Base-by-base conservation (phyloP, 2,797 vertebrate genomes). In the Danio jaintianensis region DNA sequence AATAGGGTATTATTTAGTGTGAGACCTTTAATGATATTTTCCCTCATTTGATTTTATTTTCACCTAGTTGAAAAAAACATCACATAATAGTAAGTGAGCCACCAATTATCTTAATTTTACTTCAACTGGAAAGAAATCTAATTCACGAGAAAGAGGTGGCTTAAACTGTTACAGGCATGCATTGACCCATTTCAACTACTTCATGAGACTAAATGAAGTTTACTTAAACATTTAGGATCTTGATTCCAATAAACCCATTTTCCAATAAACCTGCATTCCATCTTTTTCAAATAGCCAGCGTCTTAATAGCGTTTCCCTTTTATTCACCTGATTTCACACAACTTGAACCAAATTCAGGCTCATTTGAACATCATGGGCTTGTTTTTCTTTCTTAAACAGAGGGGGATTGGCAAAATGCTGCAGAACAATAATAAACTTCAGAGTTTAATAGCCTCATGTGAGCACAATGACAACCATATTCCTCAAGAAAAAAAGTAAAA, bases 171-270 rank as follows among this genome's bases (percentile, higher is more conserved):
- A 6, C 61, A 50, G 43, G 70, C 22, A 43, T 42, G 18, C 42
- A 42, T 80, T 68, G 53, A n/a, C 52, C n/a, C 43, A 47, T 16
- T 40, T 38, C 15, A 56, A 74, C 53, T 53, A 53, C 66, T 79
- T 74, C n/a, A 72, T 64, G 45, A 79, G 12, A 53, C 56, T 77
- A 75, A 67, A 50, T 47, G 47, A 64, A 55, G 71, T 67, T 66
- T 52, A 70, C 42, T 70, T 62, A 67, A 80, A 56, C 40, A 55
- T 80, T 84, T 5, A 40, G 6, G n/a, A 75, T 71, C 52, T 75
- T 52, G 73, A 68, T 78, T 58, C 61, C 53, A 80, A 70, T 75
- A 79, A 85, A 82, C 38, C 40, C 4, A 72, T 78, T 81, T 83
- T 79, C 80, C 61, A 74, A 59, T 81, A 84, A 80, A 68, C 69